Base-by-base conservation (phyloP, 2,113 vertebrate species). In the Oncorhynchus tshawytscha region DNA sequence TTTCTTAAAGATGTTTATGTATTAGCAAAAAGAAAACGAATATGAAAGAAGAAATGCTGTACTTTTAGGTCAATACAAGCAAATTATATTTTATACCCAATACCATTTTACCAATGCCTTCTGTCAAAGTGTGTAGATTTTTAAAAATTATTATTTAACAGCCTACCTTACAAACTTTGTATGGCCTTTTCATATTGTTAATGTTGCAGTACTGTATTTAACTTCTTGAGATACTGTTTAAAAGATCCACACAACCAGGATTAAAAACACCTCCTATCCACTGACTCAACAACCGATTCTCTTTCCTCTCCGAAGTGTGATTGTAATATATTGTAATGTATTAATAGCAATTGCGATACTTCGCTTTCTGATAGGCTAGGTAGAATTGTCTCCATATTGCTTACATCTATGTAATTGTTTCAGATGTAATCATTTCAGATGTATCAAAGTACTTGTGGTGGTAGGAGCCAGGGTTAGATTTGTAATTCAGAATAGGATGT, bases 1-100 rank as follows among this genome's bases (percentile, higher is more conserved):
- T 29, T 60, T 45, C 67, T 83, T 78, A 73, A 74, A 70, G 65
- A 70, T 71, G 6, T 75, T 20, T 45, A 48, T 49, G 29, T 34
- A 68, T 68, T 68, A 62, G 18, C 59, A 22, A 62, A 22, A 54
- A 18, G 12, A 54, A 54, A 54, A 54, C 16, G 16, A 16, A 54
- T 16, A 54, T 4, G 51, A 54, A 54, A 54, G 12, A 54, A 54
- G 12, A 7, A 54, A 54, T 54, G 18, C 1, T 54, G 12, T 54
- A 77, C 76, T 78, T 70, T 45, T 20, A 71, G 60, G 60, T 54
- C 16, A 54, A 54, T n/a, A 48, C 72, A 73, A 64, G 22, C 59
- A 7, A 48, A 25, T 60, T 12, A 24, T 20, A 65, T 73, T 64
- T 73, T 64, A 34, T 73, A 73, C 57, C 29, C 59, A 54, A 18